Base-by-base conservation (phyloP, 2,888 invertebrate genomes). In the Ichneumoninae sp. region DNA sequence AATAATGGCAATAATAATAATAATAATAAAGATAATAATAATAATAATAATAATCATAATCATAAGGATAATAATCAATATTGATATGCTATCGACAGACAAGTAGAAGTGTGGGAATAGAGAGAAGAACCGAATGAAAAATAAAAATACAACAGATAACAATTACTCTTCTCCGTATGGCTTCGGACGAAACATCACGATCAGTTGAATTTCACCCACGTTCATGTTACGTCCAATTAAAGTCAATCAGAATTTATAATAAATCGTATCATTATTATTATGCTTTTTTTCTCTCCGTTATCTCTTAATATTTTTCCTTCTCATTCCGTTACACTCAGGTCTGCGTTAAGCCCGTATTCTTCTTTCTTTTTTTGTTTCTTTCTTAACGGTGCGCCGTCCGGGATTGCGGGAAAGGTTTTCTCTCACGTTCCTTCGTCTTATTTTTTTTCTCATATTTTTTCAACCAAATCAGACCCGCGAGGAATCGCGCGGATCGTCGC, bases 11-110 rank as follows among this genome's bases (percentile, higher is more conserved):
- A 77, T 74, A 77, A 85, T 85, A 82, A 63, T 86, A 82, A 81
- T 86, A 81, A 83, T 83, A 47, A 76, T 86, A 85, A 87, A 87
- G 85, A 87, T 88, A 80, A 87, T 87, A 79, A 88, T 83, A 63
- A 82, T 83, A 86, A 87, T 88, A 80, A 87, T 87, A 78, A 88
- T 83, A 63, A 82, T 83, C 33, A 81, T 86, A 81, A 83, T 83
- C 22, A 81, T 74, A 81, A 84, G 70, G 44, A 71, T 80, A 81
- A 80, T 85, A 74, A 78, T 76, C 44, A 65, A 69, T 70, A 70
- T 78, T 78, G 70, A 84, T 85, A 84, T 83, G 81, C 73, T 82
- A 83, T 82, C 69, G 77, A 85, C 78, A 80, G 83, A 82, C 80
- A 86, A 81, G 47, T 78, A 73, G 80, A 75, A 77, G 81, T 77